phyloP scores from a whole-genome alignment of 2,888 invertebrate genomes.

The Diarsia brunnea region DNA sequence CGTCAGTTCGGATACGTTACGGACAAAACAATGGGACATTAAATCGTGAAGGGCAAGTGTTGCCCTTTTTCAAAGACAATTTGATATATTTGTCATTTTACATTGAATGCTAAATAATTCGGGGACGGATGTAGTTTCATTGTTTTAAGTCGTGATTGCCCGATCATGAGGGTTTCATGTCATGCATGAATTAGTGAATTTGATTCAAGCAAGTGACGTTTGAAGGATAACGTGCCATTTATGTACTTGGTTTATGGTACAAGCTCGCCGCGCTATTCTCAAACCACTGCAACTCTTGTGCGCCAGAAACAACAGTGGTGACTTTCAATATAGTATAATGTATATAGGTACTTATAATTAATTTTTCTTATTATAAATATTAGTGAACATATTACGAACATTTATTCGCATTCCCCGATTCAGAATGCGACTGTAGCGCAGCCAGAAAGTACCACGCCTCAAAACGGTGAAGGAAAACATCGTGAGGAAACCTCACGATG shows the following conservation, averaged over 20 bases:
- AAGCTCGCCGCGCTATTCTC: neutral
- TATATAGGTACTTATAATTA: too few relatives aligned
- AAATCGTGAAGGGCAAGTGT: conserved; percentile 49
- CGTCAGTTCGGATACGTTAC: conserved; percentile 28
- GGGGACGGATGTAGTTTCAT: neutral
- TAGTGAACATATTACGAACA: too few relatives aligned
- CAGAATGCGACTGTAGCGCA: too few relatives aligned
- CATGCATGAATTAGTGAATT: neutral
- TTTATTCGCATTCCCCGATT: too few relatives aligned
- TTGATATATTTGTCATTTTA: conserved; percentile 30
- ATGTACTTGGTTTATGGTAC: neutral
- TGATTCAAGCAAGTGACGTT: neutral
- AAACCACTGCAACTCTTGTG: neutral
- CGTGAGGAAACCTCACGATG: too few relatives aligned
- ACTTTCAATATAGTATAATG: too few relatives aligned
- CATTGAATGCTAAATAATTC: conserved; percentile 31
- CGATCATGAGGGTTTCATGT: neutral
- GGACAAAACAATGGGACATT: conserved; percentile 53
- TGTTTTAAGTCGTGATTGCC: conserved; percentile 20
- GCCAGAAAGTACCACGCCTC: too few relatives aligned
- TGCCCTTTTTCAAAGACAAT: conserved; percentile 34
- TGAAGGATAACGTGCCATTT: neutral
- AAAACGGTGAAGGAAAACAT: too few relatives aligned
- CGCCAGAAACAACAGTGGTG: neutral
- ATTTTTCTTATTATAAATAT: too few relatives aligned